phyloP scores from a whole-genome alignment of 2,113 vertebrate species.

The Thomomys bottae region DNA sequence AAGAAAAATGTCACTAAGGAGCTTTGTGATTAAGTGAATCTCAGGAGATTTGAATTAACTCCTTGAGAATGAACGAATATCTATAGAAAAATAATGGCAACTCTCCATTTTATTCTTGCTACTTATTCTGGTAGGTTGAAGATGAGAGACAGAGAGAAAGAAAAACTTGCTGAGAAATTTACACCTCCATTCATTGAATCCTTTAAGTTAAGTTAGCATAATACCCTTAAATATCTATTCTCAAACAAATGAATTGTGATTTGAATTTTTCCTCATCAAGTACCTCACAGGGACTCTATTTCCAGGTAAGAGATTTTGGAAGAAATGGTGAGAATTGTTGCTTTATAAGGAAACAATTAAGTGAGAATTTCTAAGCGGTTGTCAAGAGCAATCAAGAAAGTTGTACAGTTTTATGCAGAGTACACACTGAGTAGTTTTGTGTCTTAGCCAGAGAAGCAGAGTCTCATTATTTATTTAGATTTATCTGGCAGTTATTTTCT shows the following conservation, averaged over 20 bases:
- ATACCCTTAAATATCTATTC: background rate
- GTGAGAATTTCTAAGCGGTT: constrained; percentile 45
- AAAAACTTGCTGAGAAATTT: background rate
- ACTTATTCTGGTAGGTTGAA: background rate
- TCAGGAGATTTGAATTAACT: background rate
- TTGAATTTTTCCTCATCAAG: background rate
- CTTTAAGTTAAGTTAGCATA: constrained; percentile 11
- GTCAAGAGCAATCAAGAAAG: constrained; percentile 54
- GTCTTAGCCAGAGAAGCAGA: constrained; percentile 40
- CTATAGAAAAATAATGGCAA: background rate
- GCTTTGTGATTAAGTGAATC: background rate
- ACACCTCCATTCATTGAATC: background rate
- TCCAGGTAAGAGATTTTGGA: constrained; percentile 16
- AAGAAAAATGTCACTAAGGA: background rate
- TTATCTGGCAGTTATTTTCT: constrained; percentile 59
- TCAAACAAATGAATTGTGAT: constrained; percentile 11
- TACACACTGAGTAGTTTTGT: background rate
- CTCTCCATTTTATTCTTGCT: background rate
- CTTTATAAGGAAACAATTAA: constrained; percentile 37
- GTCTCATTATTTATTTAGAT: constrained; percentile 72
- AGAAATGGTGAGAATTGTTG: background rate
- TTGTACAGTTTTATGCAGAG: constrained; percentile 44
- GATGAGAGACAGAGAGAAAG: background rate
- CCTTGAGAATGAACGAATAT: background rate
- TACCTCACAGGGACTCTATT: background rate